Evolutionary conservation across 2,797 vertebrate genomes (phyloP).

Genomic region (Macroramphosus scolopax): DNA sequence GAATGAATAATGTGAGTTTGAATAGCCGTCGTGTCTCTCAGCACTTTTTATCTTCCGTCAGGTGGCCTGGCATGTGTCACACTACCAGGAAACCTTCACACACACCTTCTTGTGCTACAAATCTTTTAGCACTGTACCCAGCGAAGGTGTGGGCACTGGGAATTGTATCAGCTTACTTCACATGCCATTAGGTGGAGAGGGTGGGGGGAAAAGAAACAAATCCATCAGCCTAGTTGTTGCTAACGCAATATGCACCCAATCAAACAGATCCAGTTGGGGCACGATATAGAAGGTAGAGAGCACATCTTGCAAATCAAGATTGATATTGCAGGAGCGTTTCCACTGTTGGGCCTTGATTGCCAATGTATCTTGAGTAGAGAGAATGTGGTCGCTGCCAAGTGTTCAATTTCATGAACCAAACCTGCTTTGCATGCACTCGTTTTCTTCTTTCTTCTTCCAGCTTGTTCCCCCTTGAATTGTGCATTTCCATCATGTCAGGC

Average conservation of each 20-base stretch:
- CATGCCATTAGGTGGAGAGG: constrained; percentile 62
- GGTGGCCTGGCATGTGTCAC: too few relatives aligned
- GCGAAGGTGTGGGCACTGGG: constrained; percentile 51
- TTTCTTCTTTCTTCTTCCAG: constrained; percentile 2
- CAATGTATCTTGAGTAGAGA: constrained; percentile 51
- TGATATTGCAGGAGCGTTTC: constrained; percentile 53
- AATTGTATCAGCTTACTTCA: constrained; percentile 68
- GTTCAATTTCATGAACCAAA: constrained; percentile 45
- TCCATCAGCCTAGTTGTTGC: too few relatives aligned
- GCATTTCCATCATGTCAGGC: constrained; percentile 4
- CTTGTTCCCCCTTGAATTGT: constrained; percentile 10
- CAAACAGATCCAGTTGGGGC: constrained; percentile 56
- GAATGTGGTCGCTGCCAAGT: constrained; percentile 37
- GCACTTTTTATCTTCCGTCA: too few relatives aligned
- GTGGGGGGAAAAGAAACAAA: constrained; percentile 67
- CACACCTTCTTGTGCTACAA: constrained; percentile 45
- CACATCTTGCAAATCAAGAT: constrained; percentile 65
- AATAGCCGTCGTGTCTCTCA: too few relatives aligned
- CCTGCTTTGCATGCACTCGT: constrained; percentile 55
- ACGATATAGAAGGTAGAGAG: constrained; percentile 52
- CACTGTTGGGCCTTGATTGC: constrained; percentile 53
- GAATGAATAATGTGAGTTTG: too few relatives aligned
- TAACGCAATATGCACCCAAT: constrained; percentile 67
- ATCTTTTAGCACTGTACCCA: constrained; percentile 51
- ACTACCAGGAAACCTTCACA: constrained; percentile 37